Conservation (phyloP, 2,113 vertebrate species). For the Pitta sordida region DNA sequence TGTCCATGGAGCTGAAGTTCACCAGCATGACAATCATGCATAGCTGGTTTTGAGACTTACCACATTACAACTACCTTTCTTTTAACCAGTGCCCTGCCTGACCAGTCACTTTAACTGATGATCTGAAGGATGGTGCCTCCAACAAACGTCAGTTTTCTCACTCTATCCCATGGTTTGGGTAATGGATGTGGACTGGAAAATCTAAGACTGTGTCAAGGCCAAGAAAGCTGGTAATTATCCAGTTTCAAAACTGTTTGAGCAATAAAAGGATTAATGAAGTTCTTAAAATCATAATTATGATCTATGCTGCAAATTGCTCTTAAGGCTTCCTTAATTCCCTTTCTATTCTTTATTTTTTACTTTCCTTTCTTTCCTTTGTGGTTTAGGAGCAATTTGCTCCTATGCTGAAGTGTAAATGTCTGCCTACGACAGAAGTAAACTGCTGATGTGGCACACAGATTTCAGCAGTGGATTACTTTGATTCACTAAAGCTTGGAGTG, state of each 20-base stretch:
- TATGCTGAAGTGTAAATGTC: background rate
- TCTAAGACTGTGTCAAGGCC: background rate
- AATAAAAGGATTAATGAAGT: slow-evolving; percentile 14
- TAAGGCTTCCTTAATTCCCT: background rate
- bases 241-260: background rate
- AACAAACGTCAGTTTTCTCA: background rate
- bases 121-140: background rate
- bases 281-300: background rate
- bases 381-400: slow-evolving; percentile 17
- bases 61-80: background rate
- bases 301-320: background rate
- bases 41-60: background rate
- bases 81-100: background rate
- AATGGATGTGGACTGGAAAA: background rate
- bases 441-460: background rate
- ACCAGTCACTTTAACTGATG: background rate
- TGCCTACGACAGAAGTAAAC: background rate
- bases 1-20: background rate
- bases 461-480: background rate
- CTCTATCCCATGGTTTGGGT: background rate
- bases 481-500: background rate
- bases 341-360: background rate
- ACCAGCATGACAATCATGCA: background rate
- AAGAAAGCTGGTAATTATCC: background rate
- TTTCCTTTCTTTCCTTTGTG: background rate